These are phyloP conservation scores for Caenorhabditis latens DNA, from an alignment of 1,140 invertebrate genomes.

Conservation along the genomic window DNA sequence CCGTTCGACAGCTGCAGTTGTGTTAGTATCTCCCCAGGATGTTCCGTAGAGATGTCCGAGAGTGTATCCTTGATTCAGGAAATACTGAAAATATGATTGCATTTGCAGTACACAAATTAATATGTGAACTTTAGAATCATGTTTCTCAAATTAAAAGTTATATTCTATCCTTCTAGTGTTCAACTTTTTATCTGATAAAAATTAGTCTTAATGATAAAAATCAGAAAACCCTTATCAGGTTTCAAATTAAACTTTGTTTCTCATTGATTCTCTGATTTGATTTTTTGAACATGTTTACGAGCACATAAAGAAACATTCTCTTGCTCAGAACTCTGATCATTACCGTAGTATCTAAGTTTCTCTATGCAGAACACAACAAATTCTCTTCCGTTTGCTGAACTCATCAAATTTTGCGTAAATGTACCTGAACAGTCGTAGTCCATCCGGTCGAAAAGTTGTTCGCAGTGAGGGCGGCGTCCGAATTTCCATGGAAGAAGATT, in stretches of 20 bases:
- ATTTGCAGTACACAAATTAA: too few relatives aligned
- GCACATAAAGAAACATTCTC: too few relatives aligned
- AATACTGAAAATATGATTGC: neutral
- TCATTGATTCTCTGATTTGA: neutral
- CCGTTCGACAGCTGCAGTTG: constrained; percentile 31
- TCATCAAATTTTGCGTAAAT: neutral
- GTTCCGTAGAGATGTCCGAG: constrained; percentile 17
- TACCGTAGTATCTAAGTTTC: too few relatives aligned
- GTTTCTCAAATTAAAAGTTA: too few relatives aligned
- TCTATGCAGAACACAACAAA: too few relatives aligned
- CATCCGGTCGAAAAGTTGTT: constrained; percentile 49
- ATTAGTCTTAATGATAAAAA: too few relatives aligned
- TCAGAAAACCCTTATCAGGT: neutral
- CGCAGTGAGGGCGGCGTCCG: constrained; percentile 46
- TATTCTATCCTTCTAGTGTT: too few relatives aligned
- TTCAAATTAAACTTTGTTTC: neutral
- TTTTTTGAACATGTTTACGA: neutral
- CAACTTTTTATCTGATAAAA: too few relatives aligned
- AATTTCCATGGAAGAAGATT: constrained; percentile 49
- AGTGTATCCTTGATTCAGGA: constrained; percentile 39
- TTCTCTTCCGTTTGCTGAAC: neutral
- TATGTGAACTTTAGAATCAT: too few relatives aligned
- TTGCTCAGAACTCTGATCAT: too few relatives aligned
- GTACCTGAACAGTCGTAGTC: constrained; percentile 20
- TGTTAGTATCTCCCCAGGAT: constrained; percentile 31